A percentile compares a stretch with the other conserved stretches of the same genome.
Evolutionary conservation across 2,113 vertebrate genomes (phyloP).

Genomic region (Oxygymnocypris stewartii): DNA sequence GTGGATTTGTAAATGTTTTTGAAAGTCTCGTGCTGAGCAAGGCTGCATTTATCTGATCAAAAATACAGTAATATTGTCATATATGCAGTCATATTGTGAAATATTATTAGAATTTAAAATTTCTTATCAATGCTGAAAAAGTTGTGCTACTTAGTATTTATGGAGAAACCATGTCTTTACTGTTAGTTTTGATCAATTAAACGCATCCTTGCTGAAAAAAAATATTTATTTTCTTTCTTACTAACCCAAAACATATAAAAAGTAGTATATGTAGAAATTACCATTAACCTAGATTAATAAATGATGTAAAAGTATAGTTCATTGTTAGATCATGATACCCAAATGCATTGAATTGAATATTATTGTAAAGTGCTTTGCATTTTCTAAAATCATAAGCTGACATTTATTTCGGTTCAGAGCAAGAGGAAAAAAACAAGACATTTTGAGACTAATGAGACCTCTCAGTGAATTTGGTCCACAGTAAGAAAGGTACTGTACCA

Average conservation of each 20-base stretch:
- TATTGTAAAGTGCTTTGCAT: background rate
- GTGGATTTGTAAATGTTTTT: background rate
- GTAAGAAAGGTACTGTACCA: conserved; percentile 11
- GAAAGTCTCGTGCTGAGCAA: background rate
- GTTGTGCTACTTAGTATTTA: background rate
- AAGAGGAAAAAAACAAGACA: background rate
- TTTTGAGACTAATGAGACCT: background rate
- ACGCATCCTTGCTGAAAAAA: background rate
- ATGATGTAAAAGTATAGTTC: background rate
- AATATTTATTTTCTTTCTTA: background rate
- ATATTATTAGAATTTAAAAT: background rate
- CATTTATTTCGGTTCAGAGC: background rate
- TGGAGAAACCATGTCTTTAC: background rate
- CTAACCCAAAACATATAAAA: background rate
- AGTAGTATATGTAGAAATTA: background rate
- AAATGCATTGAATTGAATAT: background rate
- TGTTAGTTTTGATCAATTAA: background rate
- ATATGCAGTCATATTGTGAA: background rate
- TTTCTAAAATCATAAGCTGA: conserved; percentile 12
- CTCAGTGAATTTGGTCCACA: conserved; percentile 38
- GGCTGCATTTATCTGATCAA: background rate
- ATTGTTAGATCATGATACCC: background rate
- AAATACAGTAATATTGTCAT: background rate
- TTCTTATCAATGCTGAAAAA: background rate
- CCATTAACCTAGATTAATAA: background rate